Base-by-base conservation (phyloP, 2,888 invertebrate species). In the Melanostoma scalare region DNA sequence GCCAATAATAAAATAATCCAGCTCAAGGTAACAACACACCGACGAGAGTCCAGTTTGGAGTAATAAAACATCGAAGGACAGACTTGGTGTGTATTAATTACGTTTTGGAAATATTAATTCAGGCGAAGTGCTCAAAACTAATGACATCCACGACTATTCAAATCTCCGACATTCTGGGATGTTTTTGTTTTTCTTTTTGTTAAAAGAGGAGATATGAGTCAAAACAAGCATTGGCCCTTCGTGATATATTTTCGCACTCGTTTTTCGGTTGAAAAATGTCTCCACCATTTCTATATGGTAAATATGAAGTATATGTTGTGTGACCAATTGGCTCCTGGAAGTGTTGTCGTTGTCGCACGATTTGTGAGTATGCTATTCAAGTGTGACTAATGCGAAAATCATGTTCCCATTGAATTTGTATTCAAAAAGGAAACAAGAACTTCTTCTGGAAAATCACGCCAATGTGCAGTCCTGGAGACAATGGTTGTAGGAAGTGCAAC, bases 311-410 rank as follows among this genome's bases (percentile, higher is more conserved):
- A 20, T 20, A 20, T 20, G 58, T 52, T 38, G 44, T 52, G 10
- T n/a, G n/a, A 61, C 44, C 71, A 61, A 61, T 71, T 30, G 36
- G 31, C 65, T 76, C 30, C 63, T 67, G 55, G 36, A 76, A 72
- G 44, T 78, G 68, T 53, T 69, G 78, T 60, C 65, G 68, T 53
- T 69, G 78, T 60, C 65, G 74, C 82, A 74, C 78, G 78, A 84
- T 71, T 78, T 79, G 46, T 30, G 52, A n/a, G 35, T 63, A 42
- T 46, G 53, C 48, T 52, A 74, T 44, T 75, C 75, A 75, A 84
- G 74, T 84, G 78, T 84, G 79, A 79, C 84, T 84, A 84, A 84
- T 84, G 84, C 55, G 71, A 84, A 84, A 84, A 44, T 71, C 79
- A 79, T 84, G 84, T 84, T 84, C 33, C 58, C 74, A 67, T 75